A percentile compares a stretch with the other conserved stretches of the same genome.
Conservation (phyloP, 2,888 invertebrate genomes). For the Agriopis leucophaearia region DNA sequence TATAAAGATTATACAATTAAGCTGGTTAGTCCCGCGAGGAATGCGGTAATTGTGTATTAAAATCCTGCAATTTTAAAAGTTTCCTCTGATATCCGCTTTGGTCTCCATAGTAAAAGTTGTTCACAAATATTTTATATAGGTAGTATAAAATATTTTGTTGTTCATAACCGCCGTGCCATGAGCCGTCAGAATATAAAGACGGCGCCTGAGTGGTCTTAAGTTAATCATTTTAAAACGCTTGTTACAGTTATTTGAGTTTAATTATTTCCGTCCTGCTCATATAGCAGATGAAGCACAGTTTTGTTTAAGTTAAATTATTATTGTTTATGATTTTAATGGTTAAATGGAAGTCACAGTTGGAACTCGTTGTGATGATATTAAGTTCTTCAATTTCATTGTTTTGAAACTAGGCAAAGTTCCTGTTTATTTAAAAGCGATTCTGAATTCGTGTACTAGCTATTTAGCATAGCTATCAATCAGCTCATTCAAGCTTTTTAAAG, state of each 20-base stretch:
- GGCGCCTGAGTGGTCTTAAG: not conserved
- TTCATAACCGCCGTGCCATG: no score
- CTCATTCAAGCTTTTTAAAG: no score
- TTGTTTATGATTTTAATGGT: constrained; percentile 24
- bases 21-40: no score
- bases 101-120: no score
- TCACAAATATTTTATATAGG: no score
- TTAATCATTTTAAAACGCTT: constrained; percentile 20
- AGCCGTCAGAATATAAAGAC: not conserved
- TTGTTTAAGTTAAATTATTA: constrained; percentile 29
- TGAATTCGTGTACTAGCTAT: no score
- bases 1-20: no score
- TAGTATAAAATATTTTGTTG: no score
- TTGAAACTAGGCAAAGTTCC: not conserved
- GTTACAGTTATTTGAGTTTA: constrained; percentile 18
- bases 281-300: constrained; percentile 12
- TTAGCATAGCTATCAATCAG: no score
- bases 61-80: no score
- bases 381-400: not conserved
- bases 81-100: no score
- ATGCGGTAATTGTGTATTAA: no score
- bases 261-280: constrained; percentile 31
- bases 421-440: not conserved
- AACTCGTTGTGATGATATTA: not conserved
- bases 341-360: constrained; percentile 9